Conservation (phyloP, 2,113 vertebrate genomes). For the Myocastor coypus region DNA sequence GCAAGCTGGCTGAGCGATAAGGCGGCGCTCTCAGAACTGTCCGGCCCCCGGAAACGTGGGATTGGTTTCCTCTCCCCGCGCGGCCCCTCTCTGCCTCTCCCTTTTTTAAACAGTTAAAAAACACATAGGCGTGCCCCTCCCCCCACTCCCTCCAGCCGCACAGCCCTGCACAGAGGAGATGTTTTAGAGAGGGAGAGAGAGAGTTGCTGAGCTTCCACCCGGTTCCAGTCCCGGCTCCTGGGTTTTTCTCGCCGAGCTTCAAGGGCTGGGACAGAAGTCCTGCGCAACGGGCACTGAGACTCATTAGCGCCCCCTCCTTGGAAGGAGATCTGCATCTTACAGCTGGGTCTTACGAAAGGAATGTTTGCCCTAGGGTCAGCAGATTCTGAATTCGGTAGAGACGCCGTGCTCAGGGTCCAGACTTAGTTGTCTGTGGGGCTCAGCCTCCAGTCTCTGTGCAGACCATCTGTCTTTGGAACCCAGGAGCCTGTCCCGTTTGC, state of each 20-base stretch:
- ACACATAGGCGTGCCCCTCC: background rate
- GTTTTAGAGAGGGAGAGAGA: background rate
- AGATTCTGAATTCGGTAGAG: background rate
- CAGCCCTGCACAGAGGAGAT: background rate
- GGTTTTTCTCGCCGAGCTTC: background rate
- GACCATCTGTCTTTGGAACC: background rate
- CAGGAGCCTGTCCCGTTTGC: background rate
- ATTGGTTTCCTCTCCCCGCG: slow-evolving; percentile 66
- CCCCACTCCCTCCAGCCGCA: background rate
- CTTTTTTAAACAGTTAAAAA: slow-evolving; percentile 7
- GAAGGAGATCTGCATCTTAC: background rate
- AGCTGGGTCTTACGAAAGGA: background rate
- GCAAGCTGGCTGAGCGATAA: background rate
- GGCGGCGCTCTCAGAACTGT: slow-evolving; percentile 50
- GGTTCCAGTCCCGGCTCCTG: background rate
- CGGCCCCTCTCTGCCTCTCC: background rate
- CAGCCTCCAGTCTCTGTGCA: background rate
- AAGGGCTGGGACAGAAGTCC: background rate
- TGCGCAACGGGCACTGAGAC: fast-evolving
- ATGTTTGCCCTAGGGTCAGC: background rate
- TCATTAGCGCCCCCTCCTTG: background rate
- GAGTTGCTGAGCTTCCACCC: background rate
- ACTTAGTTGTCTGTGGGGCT: background rate
- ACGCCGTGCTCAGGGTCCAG: no score
- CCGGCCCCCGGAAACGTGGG: slow-evolving; percentile 57